Percentiles rank a stretch among this genome's conserved stretches.
phyloP scores from a whole-genome alignment of 1,140 invertebrate species.

The Temnothorax curvispinosus region DNA sequence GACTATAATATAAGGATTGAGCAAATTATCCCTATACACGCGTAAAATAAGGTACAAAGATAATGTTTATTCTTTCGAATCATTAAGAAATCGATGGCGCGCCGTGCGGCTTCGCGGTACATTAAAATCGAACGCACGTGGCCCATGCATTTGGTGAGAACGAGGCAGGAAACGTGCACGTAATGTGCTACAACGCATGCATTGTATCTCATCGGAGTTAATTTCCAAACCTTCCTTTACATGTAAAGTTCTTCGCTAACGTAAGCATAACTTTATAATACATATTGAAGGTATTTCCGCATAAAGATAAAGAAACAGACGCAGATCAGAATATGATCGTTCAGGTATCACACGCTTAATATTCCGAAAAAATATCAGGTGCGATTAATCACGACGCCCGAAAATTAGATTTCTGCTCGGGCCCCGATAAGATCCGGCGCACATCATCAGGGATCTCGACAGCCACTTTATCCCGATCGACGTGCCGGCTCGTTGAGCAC shows the following conservation, averaged over 20 bases:
- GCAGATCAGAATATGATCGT: not conserved
- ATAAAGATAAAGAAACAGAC: not conserved
- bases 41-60: slow-evolving; percentile 42
- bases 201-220: slow-evolving; percentile 3
- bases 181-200: not conserved
- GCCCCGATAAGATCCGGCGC: slow-evolving; percentile 65
- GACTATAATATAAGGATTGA: slow-evolving; percentile 38
- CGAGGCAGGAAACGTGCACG: slow-evolving; percentile 1
- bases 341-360: slow-evolving; percentile 16
- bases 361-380: slow-evolving; percentile 42
- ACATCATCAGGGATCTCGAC: slow-evolving; percentile 71
- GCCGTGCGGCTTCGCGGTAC: slow-evolving; percentile 29
- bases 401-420: slow-evolving; percentile 61
- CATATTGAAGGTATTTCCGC: not conserved
- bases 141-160: slow-evolving; percentile 28
- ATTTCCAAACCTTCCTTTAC: slow-evolving; percentile 14
- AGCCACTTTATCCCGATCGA: slow-evolving; percentile 74
- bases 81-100: slow-evolving; percentile 27
- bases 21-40: slow-evolving; percentile 39
- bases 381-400: slow-evolving; percentile 66
- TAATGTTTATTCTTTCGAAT: slow-evolving; percentile 58
- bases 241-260: not conserved
- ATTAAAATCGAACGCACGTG: slow-evolving; percentile 39
- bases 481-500: slow-evolving; percentile 62
- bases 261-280: not conserved